These are phyloP conservation scores for Cephalopachus bancanus DNA, from an alignment of 2,797 vertebrate species.

Conservation along the genomic window DNA sequence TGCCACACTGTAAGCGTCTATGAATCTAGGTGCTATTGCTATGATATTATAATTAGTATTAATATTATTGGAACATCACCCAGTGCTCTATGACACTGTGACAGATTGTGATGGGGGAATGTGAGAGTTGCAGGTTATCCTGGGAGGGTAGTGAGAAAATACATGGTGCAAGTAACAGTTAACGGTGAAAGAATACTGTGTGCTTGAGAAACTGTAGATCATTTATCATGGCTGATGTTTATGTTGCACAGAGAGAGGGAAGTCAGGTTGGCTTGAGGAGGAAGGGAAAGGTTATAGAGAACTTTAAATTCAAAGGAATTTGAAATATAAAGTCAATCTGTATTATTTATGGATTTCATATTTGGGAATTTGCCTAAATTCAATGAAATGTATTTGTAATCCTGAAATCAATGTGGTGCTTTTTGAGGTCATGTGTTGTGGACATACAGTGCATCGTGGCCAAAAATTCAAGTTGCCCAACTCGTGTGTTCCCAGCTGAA, in stretches of 20 bases:
- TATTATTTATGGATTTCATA: background rate
- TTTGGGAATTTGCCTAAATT: background rate
- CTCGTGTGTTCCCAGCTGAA: background rate
- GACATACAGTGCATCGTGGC: background rate
- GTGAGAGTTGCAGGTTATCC: background rate
- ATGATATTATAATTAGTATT: background rate
- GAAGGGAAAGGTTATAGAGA: background rate
- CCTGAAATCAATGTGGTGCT: background rate
- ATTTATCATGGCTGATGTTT: rapidly evolving
- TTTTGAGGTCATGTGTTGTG: background rate
- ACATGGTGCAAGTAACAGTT: background rate
- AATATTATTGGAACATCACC: background rate
- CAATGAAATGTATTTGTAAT: background rate
- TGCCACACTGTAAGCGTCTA: no score
- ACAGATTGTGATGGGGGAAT: background rate
- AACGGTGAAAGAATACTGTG: background rate
- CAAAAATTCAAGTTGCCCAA: background rate
- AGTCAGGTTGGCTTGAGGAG: background rate
- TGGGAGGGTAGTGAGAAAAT: background rate
- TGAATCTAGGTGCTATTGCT: background rate
- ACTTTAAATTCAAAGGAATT: background rate
- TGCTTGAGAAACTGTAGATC: background rate
- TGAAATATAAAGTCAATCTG: background rate
- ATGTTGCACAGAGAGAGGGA: background rate
- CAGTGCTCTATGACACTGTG: background rate